A percentile compares a stretch with the other conserved stretches of the same genome.
These are phyloP conservation scores for Sebastiscus albofasciatus DNA, from an alignment of 2,797 vertebrate genomes.

Conservation along the genomic window DNA sequence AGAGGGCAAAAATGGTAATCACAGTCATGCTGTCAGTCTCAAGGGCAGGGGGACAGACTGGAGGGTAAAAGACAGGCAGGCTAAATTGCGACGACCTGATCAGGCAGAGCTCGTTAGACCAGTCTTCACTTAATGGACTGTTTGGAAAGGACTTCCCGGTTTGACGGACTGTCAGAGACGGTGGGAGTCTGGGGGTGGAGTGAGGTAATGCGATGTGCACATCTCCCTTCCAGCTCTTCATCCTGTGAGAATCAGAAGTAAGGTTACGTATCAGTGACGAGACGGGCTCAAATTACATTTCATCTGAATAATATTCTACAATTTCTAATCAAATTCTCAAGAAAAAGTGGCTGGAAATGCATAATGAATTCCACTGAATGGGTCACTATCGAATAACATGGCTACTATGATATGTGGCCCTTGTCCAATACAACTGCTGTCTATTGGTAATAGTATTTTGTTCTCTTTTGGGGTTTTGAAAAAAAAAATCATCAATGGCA, in stretches of 20 bases:
- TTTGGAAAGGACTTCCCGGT: slow-evolving; percentile 40
- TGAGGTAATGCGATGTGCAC: not conserved
- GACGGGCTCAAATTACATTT: not conserved
- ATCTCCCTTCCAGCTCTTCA: slow-evolving; percentile 70
- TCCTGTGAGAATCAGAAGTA: slow-evolving; percentile 77
- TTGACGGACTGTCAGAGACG: slow-evolving; percentile 8
- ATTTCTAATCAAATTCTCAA: not conserved
- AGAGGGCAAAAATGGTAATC: slow-evolving; percentile 18
- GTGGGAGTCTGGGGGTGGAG: slow-evolving; percentile 8
- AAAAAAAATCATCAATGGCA: too few relatives aligned
- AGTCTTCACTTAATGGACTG: slow-evolving; percentile 28
- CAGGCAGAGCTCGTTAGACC: not conserved
- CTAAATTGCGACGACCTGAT: slow-evolving; percentile 22
- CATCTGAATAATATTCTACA: not conserved
- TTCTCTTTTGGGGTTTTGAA: not conserved
- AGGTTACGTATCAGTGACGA: not conserved
- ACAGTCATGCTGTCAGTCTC: not conserved
- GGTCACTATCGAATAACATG: not conserved
- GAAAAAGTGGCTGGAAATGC: not conserved
- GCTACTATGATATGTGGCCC: not conserved
- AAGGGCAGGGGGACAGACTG: slow-evolving; percentile 1
- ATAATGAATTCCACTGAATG: not conserved
- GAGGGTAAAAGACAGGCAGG: slow-evolving; percentile 15
- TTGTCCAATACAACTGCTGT: not conserved
- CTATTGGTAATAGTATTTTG: not conserved